Evolutionary conservation across 2,888 invertebrate species (phyloP), one percentile per base, ranked within the genome.

Genomic region (Micropterix aruncella): DNA sequence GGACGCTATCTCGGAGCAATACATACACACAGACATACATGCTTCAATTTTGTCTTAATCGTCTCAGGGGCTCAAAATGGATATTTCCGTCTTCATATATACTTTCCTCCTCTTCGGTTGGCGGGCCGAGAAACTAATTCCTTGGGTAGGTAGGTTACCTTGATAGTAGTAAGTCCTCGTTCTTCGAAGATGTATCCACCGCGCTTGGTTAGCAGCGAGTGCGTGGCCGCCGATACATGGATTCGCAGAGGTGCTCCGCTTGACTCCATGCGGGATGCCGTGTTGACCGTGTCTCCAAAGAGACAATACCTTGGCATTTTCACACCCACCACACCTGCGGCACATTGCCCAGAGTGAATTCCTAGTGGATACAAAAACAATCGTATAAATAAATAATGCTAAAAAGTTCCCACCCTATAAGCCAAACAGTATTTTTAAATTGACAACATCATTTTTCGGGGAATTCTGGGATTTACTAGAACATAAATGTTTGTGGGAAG

Each of bases 251-350:
- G 78, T 52, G 81, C 80, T 0, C 85, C 84, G 2, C 77, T 78
- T 42, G 84, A 80, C 59, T 87, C 85, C 85, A 88, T 87, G 27
- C 87, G 63, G 0, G 83, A 83, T 0, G 88, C 86, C 0, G 84
- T 85, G 58, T 87, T 87, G 1, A 88, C 87, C 0, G 87, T 86
- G 57, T 88, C 87, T 0, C 88, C 88, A 57, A 88, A 88, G 1
- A 88, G 66, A 53, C 88, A 88, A 60, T 87, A 88, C 1, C 86
- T 69, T 0, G 88, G 87, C 87, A 88, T 87, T 64, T 83, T 82
- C 19, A 82, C 66, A 0, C 88, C 87, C 0, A 89, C 87, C 3
- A 89, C 87, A 2, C 89, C 88, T 1, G 87, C 87, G 1, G 85
- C 85, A 57, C 85, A 84, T 45, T 80, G 82, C 0, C 83, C 83